These are phyloP conservation scores for Cirrhinus mrigala DNA, from an alignment of 2,797 vertebrate species.

Conservation along the genomic window DNA sequence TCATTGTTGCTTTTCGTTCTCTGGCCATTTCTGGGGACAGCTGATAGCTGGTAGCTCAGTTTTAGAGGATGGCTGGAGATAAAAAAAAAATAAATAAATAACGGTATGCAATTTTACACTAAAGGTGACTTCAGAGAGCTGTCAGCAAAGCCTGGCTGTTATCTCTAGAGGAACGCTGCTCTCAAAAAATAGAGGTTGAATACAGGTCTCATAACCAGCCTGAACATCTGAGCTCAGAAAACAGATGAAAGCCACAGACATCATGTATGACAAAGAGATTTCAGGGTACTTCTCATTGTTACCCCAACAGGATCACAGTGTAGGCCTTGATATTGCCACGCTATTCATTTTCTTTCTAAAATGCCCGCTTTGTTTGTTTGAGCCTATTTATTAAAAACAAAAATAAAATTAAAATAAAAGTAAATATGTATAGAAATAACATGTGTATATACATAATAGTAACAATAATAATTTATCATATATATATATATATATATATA, in stretches of 20 bases:
- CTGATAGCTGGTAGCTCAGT: constrained; percentile 57
- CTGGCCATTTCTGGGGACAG: constrained; percentile 50
- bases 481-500: too few species aligned
- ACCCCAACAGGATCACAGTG: constrained; percentile 19
- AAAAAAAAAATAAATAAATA: constrained; percentile 50
- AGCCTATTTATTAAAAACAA: too few species aligned
- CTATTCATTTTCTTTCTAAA: constrained; percentile 27
- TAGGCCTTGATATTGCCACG: constrained; percentile 28
- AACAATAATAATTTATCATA: too few species aligned
- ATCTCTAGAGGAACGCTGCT: constrained; percentile 69
- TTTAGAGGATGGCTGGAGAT: constrained; percentile 60
- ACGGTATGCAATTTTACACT: constrained; percentile 58
- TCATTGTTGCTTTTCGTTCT: constrained; percentile 48
- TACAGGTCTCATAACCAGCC: constrained; percentile 57
- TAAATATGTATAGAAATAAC: too few species aligned
- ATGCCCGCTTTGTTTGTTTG: neutral
- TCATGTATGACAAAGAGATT: constrained; percentile 46
- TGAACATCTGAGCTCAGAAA: constrained; percentile 32
- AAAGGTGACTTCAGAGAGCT: constrained; percentile 63
- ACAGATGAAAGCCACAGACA: constrained; percentile 48
- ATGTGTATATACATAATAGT: too few species aligned
- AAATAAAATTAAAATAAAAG: too few species aligned
- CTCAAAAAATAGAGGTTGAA: constrained; percentile 62
- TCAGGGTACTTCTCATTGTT: constrained; percentile 46
- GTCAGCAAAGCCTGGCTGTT: constrained; percentile 62